Base-by-base conservation (phyloP, 2,797 vertebrate genomes). In the Masticophis lateralis region DNA sequence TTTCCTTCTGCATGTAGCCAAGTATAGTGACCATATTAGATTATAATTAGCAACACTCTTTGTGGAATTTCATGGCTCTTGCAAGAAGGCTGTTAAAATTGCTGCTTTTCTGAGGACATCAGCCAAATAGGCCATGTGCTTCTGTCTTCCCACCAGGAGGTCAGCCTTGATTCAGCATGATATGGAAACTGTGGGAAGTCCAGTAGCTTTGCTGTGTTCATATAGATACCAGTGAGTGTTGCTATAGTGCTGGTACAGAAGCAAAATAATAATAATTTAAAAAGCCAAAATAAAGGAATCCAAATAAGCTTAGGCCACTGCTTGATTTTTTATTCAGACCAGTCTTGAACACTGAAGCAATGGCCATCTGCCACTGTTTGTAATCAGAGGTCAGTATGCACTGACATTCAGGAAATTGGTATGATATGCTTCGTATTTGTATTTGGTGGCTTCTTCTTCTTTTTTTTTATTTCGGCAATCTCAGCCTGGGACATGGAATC, bases 361-460 rank as follows among this genome's bases (percentile, higher is more conserved):
- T 97, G 97, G 97, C 96, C 96, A 97, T 97, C 96, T 97, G 97
- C 97, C 96, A 96, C 95, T 97, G 95, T 97, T 98, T 97, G 94
- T 95, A 96, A 96, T 96, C 95, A 95, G 93, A 97, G 96, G 96
- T 97, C 96, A 95, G 79, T 91, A 92, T 97, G 95, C 93, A 90
- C 93, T 96, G 96, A 95, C 95, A 95, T 96, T 96, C 96, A 94
- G 93, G 91, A 96, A 96, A 97, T 95, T 95, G 94, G 95, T 94
- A 94, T 93, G 95, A 94, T 91, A 93, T 87, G 89, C 88, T 6
- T 94, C 93, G 94, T 93, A 90, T 94, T 94, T 95, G 91, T 16
- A 87, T 95, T 95, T 96, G 95, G 95, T 89, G 92, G 95, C 88
- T 95, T 97, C 95, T 94, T 47, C 47, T 51, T 51, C 6, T 53